Conservation (phyloP, 2,797 vertebrate species). For the Hemibagrus guttatus region DNA sequence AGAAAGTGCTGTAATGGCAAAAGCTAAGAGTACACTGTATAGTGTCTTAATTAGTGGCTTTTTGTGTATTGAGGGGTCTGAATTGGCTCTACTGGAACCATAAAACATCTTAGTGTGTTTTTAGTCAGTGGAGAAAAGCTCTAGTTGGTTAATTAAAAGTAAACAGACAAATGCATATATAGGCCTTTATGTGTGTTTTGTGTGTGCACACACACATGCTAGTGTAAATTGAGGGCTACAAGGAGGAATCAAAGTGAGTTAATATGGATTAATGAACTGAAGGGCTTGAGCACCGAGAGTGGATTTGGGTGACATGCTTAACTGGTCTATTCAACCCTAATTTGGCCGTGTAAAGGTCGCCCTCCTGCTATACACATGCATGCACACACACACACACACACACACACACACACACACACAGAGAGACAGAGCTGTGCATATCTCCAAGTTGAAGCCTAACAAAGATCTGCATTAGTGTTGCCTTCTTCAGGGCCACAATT, state of each 20-base stretch:
- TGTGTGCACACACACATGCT: constrained; percentile 34
- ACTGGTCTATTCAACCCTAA: constrained; percentile 75
- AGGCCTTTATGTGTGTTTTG: constrained; percentile 1
- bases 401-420: neutral
- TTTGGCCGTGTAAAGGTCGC: constrained; percentile 74
- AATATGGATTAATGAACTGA: constrained; percentile 77
- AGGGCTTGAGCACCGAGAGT: constrained; percentile 76
- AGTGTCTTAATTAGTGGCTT: constrained; percentile 75
- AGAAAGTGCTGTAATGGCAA: constrained; percentile 58
- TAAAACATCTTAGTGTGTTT: constrained; percentile 50
- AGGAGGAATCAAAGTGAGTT: constrained; percentile 70
- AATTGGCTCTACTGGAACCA: constrained; percentile 65
- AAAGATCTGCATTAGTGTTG: constrained; percentile 73
- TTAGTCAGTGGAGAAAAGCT: neutral
- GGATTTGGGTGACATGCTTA: constrained; percentile 78
- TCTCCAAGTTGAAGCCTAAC: constrained; percentile 65
- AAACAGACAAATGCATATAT: constrained; percentile 63
- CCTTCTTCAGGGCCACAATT: constrained; percentile 56
- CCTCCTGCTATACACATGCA: constrained; percentile 48
- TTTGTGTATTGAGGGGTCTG: constrained; percentile 59
- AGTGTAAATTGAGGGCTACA: constrained; percentile 58
- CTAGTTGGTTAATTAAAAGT: constrained; percentile 61
- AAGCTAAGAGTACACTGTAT: constrained; percentile 47
- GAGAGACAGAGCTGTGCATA: neutral
- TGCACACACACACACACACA: neutral